Percentiles rank a stretch among this genome's conserved stretches.
Conservation (phyloP, 2,797 vertebrate species). For the Typhlichthys eigenmanni region DNA sequence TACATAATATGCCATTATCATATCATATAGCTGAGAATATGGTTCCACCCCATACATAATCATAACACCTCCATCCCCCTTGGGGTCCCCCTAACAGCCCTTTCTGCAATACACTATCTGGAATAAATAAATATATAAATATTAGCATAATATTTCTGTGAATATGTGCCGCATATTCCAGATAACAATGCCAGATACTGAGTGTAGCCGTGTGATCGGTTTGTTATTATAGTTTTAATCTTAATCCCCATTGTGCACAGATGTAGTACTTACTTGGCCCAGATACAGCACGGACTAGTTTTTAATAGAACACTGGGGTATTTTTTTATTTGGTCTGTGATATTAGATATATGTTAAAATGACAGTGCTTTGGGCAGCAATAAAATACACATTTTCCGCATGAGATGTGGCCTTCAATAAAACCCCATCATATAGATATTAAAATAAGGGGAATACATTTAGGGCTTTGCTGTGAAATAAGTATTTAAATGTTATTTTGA, state of each 20-base stretch:
- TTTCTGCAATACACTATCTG: slow-evolving; percentile 46
- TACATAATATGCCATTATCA: not conserved
- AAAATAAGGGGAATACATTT: slow-evolving; percentile 26
- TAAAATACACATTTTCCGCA: slow-evolving; percentile 38
- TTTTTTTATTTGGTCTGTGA: not conserved
- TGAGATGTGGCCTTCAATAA: slow-evolving; percentile 34
- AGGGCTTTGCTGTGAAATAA: not conserved
- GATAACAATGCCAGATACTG: slow-evolving; percentile 17
- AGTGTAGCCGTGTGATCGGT: slow-evolving; percentile 13
- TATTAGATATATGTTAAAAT: not conserved
- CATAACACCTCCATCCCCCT: slow-evolving; percentile 25
- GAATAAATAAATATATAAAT: slow-evolving; percentile 65
- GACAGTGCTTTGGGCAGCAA: slow-evolving; percentile 31
- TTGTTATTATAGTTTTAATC: slow-evolving; percentile 37
- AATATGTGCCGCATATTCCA: slow-evolving; percentile 9
- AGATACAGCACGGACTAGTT: slow-evolving; percentile 15
- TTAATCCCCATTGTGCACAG: slow-evolving; percentile 26
- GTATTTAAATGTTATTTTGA: slow-evolving; percentile 24
- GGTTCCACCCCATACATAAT: slow-evolving; percentile 13
- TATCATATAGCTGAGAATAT: not conserved
- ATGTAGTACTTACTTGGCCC: slow-evolving; percentile 15
- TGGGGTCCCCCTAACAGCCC: slow-evolving; percentile 13
- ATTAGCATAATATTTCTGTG: slow-evolving; percentile 27
- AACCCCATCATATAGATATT: slow-evolving; percentile 17
- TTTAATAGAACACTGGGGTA: slow-evolving; percentile 2